Conservation (phyloP, 2,888 invertebrate genomes). For the Dasypolia templi region DNA sequence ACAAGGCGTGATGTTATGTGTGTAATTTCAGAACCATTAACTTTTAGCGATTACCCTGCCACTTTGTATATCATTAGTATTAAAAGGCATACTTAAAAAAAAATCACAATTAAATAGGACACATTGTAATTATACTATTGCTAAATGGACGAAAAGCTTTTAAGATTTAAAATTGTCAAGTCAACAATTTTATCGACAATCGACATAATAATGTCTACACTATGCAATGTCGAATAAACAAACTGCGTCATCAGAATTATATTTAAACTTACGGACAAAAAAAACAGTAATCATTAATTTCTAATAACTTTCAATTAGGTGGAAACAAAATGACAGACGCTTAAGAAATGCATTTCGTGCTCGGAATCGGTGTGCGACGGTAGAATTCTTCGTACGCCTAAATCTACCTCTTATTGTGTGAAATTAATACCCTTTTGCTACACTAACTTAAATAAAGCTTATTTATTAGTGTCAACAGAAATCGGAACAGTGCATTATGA, state of each 20-base stretch:
- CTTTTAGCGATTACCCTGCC: too few species aligned
- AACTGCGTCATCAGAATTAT: conserved; percentile 29
- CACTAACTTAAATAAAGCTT: too few species aligned
- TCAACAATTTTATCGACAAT: conserved; percentile 2
- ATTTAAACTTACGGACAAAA: conserved; percentile 21
- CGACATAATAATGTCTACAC: background rate
- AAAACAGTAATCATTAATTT: conserved; percentile 13
- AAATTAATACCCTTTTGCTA: background rate
- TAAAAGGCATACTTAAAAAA: background rate
- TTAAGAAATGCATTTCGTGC: conserved; percentile 10
- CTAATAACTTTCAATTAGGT: conserved; percentile 2
- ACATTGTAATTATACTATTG: background rate
- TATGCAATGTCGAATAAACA: conserved; percentile 19
- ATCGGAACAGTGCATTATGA: conserved; percentile 35
- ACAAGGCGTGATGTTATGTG: too few species aligned
- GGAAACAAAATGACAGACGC: conserved; percentile 14
- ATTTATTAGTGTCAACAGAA: background rate
- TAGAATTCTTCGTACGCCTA: background rate
- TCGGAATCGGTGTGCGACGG: conserved; percentile 18
- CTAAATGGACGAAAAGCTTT: conserved; percentile 31
- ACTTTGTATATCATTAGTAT: background rate
- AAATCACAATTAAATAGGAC: background rate
- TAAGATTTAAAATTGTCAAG: conserved; percentile 22
- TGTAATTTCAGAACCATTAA: too few species aligned
- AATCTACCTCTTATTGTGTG: background rate